These are phyloP conservation scores for Sialis lutaria DNA, from an alignment of 2,888 invertebrate species.

Conservation along the genomic window DNA sequence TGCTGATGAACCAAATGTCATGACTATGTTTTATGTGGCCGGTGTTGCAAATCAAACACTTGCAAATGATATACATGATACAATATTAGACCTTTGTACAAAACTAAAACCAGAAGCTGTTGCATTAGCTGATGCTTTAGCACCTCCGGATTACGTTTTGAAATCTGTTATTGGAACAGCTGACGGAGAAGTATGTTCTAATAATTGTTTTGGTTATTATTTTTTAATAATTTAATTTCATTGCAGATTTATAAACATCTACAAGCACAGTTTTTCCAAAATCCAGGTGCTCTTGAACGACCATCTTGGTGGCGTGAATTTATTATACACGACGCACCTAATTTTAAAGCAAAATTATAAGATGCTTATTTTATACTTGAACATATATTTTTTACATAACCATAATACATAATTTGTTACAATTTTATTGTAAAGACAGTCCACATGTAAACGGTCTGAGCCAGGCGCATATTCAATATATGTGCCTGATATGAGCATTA, in stretches of 20 bases:
- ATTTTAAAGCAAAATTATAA: conserved; percentile 10
- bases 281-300: conserved; percentile 48
- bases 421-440: not conserved
- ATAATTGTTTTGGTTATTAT: not conserved
- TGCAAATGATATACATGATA: conserved; percentile 42
- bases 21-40: conserved; percentile 43
- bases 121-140: conserved; percentile 64
- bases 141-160: conserved; percentile 78
- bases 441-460: too few relatives aligned
- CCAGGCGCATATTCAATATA: too few relatives aligned
- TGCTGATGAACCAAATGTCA: conserved; percentile 35
- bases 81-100: conserved; percentile 48
- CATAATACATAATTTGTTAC: not conserved
- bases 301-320: conserved; percentile 58
- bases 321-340: conserved; percentile 19
- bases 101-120: conserved; percentile 60
- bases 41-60: conserved; percentile 22
- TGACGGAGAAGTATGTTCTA: conserved; percentile 54
- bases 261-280: conserved; percentile 50
- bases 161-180: conserved; percentile 73
- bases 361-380: conserved; percentile 7
- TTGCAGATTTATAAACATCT: conserved; percentile 55
- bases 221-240: conserved; percentile 11
- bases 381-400: not conserved
- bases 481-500: too few relatives aligned